A percentile compares a stretch with the other conserved stretches of the same genome.
These are phyloP conservation scores for Gyrodactylus salaris DNA, from an alignment of 1,140 invertebrate genomes.

Conservation along the genomic window DNA sequence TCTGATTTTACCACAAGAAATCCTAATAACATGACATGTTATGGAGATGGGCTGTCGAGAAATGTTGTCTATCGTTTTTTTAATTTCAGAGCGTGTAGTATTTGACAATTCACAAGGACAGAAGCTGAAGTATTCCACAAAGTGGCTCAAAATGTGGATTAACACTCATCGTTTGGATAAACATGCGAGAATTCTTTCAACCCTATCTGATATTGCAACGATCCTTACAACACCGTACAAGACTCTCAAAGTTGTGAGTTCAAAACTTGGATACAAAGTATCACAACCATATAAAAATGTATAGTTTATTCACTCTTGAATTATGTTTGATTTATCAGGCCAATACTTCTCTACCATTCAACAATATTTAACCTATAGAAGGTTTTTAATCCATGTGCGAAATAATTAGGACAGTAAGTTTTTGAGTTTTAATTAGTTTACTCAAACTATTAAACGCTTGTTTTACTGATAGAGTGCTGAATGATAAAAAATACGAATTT, in stretches of 20 bases:
- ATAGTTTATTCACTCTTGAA: no score
- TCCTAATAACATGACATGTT: not conserved
- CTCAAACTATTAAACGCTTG: not conserved
- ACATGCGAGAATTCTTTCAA: not conserved
- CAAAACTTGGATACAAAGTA: no score
- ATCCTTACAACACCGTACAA: not conserved
- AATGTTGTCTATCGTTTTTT: not conserved
- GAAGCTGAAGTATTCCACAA: not conserved
- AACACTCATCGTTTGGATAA: not conserved
- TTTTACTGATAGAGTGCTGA: no score
- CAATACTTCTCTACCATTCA: no score
- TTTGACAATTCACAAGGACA: not conserved
- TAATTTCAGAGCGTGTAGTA: not conserved
- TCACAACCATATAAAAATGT: no score
- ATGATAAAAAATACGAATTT: not conserved
- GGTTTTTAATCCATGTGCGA: no score
- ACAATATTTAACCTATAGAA: no score
- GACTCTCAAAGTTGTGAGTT: not conserved
- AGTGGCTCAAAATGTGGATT: not conserved
- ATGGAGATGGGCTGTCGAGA: not conserved
- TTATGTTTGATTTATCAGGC: no score
- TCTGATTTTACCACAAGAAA: not conserved
- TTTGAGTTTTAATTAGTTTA: no score
- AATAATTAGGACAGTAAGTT: no score
- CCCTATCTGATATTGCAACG: not conserved